Evolutionary conservation across 2,113 vertebrate genomes (phyloP), one percentile per base, ranked within the genome.

Genomic region (Nerophis lumbriciformis): DNA sequence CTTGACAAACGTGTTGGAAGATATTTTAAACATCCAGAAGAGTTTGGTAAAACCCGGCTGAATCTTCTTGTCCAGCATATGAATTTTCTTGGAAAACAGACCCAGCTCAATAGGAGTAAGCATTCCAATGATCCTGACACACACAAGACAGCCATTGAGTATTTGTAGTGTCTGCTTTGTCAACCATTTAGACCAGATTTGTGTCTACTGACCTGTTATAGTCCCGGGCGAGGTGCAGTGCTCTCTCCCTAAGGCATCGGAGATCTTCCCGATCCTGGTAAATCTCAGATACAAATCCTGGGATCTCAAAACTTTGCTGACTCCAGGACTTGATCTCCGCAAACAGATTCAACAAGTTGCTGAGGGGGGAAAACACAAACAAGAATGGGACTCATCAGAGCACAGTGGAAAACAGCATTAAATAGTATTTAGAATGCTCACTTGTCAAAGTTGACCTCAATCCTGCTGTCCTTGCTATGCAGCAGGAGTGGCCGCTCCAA

Each of bases 321-420:
- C 94, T 90, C 94, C 94, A 95, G 80, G 90, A 92, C 47, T 90
- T 68, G 37, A 93, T 88, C 83, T 96, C 94, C 78, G 81, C 83
- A 65, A 95, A 92, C 57, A 94, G 73, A 49, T 82, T 85, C 63
- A 91, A 69, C 16, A 94, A 75, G 52, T 78, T 55, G 73, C 94
- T 96, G 71, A 49, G 54, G 14, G 51, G 56, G n/a, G 60, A 72
- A 39, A 52, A 47, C 6, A 48, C 3, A 35, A 61, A 35, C 0
- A 52, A 19, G 37, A 52, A 39, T 9, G 15, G 16, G 11, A 19
- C 8, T 51, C 35, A 13, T 7, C 19, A 11, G 19, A 64, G 7
- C 13, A 21, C 6, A 14, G 5, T 21, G 19, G 16, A 51, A n/a
- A 51, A 19, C 5, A 59, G 14, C 1, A 9, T 7, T 11, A 9